Percentiles rank a stretch among this genome's conserved stretches.
Conservation (phyloP, 2,113 vertebrate genomes). For the Spea bombifrons region DNA sequence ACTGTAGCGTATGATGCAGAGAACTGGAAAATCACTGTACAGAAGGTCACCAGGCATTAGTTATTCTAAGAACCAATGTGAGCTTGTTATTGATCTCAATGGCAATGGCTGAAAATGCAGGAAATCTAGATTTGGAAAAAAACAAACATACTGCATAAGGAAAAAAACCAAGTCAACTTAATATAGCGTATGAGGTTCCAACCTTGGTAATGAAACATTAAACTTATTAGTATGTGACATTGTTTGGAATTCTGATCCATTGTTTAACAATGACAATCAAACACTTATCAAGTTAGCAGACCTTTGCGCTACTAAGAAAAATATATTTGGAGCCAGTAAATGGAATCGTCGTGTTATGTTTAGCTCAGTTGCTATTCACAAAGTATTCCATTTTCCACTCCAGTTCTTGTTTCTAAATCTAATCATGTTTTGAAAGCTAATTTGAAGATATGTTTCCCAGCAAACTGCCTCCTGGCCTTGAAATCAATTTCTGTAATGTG, state of each 20-base stretch:
- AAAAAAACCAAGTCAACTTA: no score
- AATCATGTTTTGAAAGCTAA: conserved; percentile 41
- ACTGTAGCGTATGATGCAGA: no score
- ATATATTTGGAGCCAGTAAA: conserved; percentile 22
- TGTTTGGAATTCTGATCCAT: background rate
- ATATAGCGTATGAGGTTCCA: no score
- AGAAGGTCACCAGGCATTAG: no score
- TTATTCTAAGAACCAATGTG: no score
- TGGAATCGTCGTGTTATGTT: conserved; percentile 32
- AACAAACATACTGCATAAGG: no score
- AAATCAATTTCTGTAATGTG: conserved; percentile 43
- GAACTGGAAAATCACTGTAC: no score
- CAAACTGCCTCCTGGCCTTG: conserved; percentile 36
- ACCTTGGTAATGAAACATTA: no score
- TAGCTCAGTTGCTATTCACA: conserved; percentile 25
- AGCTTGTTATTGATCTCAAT: no score
- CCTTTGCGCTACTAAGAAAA: conserved; percentile 13
- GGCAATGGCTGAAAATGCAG: no score
- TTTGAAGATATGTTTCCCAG: conserved; percentile 39
- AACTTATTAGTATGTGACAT: no score
- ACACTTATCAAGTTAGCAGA: conserved; percentile 6
- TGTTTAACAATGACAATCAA: background rate
- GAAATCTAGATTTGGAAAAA: no score
- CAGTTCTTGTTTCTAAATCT: conserved; percentile 43
- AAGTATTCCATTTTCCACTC: conserved; percentile 40